phyloP scores from a whole-genome alignment of 2,888 invertebrate species.

The Pristionchus arcanus region DNA sequence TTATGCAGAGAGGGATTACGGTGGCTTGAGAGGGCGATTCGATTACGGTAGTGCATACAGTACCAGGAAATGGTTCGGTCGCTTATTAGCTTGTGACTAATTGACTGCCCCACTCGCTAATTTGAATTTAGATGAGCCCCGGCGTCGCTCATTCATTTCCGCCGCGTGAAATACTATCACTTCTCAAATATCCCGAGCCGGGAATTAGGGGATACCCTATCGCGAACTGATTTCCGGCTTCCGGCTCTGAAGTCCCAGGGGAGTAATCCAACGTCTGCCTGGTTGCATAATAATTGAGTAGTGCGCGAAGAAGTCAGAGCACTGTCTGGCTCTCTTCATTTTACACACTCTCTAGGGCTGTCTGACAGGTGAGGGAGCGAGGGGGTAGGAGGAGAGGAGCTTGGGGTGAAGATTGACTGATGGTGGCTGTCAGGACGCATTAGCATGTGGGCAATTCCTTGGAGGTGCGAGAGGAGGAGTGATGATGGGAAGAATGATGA shows the following conservation, averaged over 20 bases:
- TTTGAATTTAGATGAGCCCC: slow-evolving; percentile 26
- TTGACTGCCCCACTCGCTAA: background rate
- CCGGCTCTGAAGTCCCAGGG: background rate
- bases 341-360: no score
- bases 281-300: slow-evolving; percentile 51
- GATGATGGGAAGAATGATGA: background rate
- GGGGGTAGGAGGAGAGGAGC: background rate
- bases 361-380: background rate
- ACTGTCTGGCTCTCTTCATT: background rate
- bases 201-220: background rate
- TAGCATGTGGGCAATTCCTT: slow-evolving; percentile 27
- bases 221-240: slow-evolving; percentile 30
- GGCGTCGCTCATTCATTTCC: slow-evolving; percentile 3
- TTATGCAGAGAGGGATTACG: slow-evolving; percentile 5
- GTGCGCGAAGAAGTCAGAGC: slow-evolving; percentile 1
- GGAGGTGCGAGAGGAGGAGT: background rate
- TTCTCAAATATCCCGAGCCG: background rate
- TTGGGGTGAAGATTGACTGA: background rate
- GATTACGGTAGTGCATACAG: background rate
- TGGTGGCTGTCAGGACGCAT: background rate
- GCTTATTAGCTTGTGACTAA: background rate
- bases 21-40: background rate
- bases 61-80: background rate
- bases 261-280: background rate
- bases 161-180: background rate